These are phyloP conservation scores for Semicossyphus pulcher DNA, from an alignment of 2,113 vertebrate species.

Conservation along the genomic window DNA sequence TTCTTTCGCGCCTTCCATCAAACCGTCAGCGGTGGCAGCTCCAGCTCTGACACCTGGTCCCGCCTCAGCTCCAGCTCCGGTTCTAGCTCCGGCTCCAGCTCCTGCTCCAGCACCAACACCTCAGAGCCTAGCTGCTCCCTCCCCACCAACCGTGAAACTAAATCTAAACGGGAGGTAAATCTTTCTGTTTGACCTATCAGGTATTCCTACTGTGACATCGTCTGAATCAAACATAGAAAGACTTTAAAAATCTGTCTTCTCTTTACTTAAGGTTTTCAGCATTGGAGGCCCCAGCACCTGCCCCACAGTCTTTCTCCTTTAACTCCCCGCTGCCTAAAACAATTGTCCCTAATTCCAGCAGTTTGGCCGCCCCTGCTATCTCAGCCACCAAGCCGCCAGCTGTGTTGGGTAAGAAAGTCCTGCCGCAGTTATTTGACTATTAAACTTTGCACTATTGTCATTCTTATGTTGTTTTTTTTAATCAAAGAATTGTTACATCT, in stretches of 20 bases:
- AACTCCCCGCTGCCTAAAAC: conserved; percentile 81
- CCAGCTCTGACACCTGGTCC: conserved; percentile 45
- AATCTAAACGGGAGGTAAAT: conserved; percentile 93
- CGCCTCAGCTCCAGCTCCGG: conserved; percentile 16
- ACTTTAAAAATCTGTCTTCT: not conserved
- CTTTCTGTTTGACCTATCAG: not conserved
- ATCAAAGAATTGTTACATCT: not conserved
- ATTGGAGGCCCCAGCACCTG: conserved; percentile 68
- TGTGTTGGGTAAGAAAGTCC: conserved; percentile 61
- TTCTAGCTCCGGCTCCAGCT: conserved; percentile 55
- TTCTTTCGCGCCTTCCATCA: conserved; percentile 81
- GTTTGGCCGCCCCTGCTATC: conserved; percentile 48
- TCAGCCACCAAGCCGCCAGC: conserved; percentile 60
- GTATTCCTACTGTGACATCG: not conserved
- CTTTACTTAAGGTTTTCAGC: conserved; percentile 82
- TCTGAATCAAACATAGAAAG: not conserved
- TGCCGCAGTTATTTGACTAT: not conserved
- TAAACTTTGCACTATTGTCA: not conserved
- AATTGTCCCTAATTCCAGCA: conserved; percentile 52
- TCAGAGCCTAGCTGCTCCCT: conserved; percentile 64
- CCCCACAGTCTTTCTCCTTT: conserved; percentile 79
- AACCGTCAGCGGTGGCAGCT: conserved; percentile 67
- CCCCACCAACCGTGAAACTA: conserved; percentile 83
- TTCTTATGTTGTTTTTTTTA: not conserved
- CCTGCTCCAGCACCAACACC: conserved; percentile 34